Evolutionary conservation across 2,888 invertebrate species (phyloP), one percentile per base, ranked within the genome.

Genomic region (Nemotelus pantherinus): DNA sequence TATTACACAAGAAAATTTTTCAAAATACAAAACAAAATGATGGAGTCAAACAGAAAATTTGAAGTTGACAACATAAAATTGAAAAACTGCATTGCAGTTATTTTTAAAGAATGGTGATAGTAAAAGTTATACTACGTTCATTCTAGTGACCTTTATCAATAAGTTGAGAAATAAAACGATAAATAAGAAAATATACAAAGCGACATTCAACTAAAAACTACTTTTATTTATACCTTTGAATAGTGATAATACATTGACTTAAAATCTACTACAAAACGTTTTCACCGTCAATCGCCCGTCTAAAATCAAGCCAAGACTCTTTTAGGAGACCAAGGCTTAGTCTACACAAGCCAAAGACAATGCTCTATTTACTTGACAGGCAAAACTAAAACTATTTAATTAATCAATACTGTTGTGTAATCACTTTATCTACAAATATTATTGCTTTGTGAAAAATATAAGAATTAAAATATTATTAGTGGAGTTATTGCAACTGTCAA

Each of bases 201-300:
- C 60, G 39, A 74, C 58, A 60, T 74, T 74, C 74, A 60, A 74
- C 74, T 74, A 74, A 74, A 41, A 74, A 74, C 74, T 74, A 74
- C 74, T 60, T 63, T 74, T 74, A 74, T 74, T 74, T 63, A 48
- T 74, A 72, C 63, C 44, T 74, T 74, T 41, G 63, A 74, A 63
- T 74, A 60, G 63, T 64, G 58, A 58, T 72, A 43, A 72, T 43
- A 55, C 43, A 70, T 70, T 74, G 48, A 48, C 74, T 74, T 74
- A 74, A 25, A 60, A 74, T 10, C 74, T 74, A 74, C 74, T 50
- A 60, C 63, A 74, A 74, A 72, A 72, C 60, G 63, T 60, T 44
- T 74, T 50, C 53, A 70, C 55, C 53, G 70, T 44, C 70, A 74
- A 60, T 41, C 48, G 25, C 39, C 39, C 44, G 2, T 74, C 74